These are phyloP conservation scores for Lutraria lutraria DNA, from an alignment of 2,888 invertebrate species.

Conservation along the genomic window DNA sequence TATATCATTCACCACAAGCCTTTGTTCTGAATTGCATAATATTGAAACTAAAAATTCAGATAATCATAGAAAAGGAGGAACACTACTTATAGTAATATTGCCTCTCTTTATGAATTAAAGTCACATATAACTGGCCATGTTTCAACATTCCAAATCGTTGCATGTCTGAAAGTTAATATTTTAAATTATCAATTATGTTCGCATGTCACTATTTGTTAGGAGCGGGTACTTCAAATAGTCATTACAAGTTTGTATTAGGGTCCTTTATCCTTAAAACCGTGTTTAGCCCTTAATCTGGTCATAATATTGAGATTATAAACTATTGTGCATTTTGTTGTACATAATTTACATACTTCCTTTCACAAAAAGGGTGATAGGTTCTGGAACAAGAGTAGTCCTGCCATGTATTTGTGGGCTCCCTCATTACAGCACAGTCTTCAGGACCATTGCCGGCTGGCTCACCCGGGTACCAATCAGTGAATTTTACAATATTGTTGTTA, in stretches of 20 bases:
- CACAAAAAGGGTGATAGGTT: not conserved
- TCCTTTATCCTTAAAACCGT: not conserved
- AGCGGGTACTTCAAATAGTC: no score
- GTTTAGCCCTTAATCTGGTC: not conserved
- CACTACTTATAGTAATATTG: no score
- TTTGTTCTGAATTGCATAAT: no score
- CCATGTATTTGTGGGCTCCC: not conserved
- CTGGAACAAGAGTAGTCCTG: not conserved
- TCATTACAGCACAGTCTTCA: constrained; percentile 12
- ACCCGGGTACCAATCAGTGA: constrained; percentile 15
- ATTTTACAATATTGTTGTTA: not conserved
- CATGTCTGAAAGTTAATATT: no score
- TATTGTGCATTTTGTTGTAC: not conserved
- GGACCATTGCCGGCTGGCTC: not conserved
- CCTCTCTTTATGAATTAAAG: no score
- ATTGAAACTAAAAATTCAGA: no score
- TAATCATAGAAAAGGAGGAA: no score
- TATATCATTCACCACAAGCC: no score
- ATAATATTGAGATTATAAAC: not conserved
- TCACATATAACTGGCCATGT: no score
- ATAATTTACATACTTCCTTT: constrained; percentile 12
- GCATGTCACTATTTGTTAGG: no score
- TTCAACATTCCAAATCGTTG: no score
- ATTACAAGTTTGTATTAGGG: not conserved
- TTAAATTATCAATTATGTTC: no score